These are phyloP conservation scores for Oophaga sylvatica DNA, from an alignment of 2,797 vertebrate species.

Conservation along the genomic window DNA sequence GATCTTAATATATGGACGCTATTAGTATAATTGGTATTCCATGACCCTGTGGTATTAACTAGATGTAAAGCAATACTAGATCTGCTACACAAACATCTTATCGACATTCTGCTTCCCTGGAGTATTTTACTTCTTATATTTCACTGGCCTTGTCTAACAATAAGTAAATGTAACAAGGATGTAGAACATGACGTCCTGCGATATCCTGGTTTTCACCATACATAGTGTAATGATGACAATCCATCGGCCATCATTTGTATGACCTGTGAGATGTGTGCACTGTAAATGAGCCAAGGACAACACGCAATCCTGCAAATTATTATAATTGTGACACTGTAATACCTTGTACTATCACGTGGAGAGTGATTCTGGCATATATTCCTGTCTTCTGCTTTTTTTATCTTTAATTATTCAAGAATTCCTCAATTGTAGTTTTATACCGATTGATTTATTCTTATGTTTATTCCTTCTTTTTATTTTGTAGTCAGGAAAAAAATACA, in stretches of 20 bases:
- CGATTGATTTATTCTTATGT: too few species aligned
- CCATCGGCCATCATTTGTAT: neutral
- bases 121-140: neutral
- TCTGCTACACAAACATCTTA: neutral
- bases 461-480: too few species aligned
- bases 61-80: neutral
- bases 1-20: slow-evolving; percentile 7
- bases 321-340: slow-evolving; percentile 12
- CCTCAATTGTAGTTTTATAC: too few species aligned
- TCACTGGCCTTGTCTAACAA: neutral
- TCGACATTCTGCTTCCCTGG: neutral
- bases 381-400: neutral
- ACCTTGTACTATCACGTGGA: neutral
- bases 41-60: neutral
- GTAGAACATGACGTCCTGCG: neutral
- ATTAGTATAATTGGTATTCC: neutral
- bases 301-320: slow-evolving; percentile 1
- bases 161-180: neutral
- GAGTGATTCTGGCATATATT: neutral
- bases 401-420: too few species aligned
- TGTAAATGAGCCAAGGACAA: slow-evolving; percentile 15
- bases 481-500: too few species aligned
- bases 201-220: neutral
- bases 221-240: neutral
- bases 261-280: slow-evolving; percentile 12